These are phyloP conservation scores for Hippopotamyrus pictus DNA, from an alignment of 2,797 vertebrate species.

Conservation along the genomic window DNA sequence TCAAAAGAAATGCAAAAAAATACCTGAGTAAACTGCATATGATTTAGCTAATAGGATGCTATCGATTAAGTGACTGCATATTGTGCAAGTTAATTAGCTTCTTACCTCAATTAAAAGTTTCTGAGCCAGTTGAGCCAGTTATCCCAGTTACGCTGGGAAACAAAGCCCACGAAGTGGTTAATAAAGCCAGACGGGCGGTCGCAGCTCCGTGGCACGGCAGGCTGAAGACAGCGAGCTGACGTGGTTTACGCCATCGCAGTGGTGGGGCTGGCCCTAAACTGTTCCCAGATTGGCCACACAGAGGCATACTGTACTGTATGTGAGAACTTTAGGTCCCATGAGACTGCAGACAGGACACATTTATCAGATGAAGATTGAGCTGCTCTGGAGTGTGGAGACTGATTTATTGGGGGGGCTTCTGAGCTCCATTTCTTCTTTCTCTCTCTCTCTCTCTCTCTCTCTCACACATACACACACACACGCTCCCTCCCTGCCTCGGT, in stretches of 20 bases:
- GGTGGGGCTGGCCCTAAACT: slow-evolving; percentile 66
- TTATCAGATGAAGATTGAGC: slow-evolving; percentile 64
- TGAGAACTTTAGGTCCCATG: slow-evolving; percentile 44
- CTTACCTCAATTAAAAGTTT: slow-evolving; percentile 47
- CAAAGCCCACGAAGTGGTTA: slow-evolving; percentile 50
- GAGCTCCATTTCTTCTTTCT: neutral
- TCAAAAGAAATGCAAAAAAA: neutral
- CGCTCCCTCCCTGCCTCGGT: neutral
- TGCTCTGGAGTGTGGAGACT: slow-evolving; percentile 57
- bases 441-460: slow-evolving; percentile 29
- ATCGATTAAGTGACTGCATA: slow-evolving; percentile 38
- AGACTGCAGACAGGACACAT: slow-evolving; percentile 68
- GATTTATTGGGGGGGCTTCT: slow-evolving; percentile 56
- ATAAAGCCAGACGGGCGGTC: slow-evolving; percentile 31
- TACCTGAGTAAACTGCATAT: slow-evolving; percentile 17
- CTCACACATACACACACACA: neutral
- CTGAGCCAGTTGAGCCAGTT: slow-evolving; percentile 27
- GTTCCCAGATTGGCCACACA: slow-evolving; percentile 69
- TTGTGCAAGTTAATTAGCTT: slow-evolving; percentile 43
- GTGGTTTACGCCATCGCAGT: slow-evolving; percentile 63
- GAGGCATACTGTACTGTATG: slow-evolving; percentile 61
- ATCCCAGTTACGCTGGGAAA: slow-evolving; percentile 40
- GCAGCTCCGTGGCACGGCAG: neutral
- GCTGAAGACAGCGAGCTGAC: slow-evolving; percentile 59
- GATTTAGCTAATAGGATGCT: slow-evolving; percentile 37